Percentiles rank a stretch among this genome's conserved stretches.
These are phyloP conservation scores for Melolontha melolontha DNA, from an alignment of 2,888 invertebrate species.

Conservation along the genomic window DNA sequence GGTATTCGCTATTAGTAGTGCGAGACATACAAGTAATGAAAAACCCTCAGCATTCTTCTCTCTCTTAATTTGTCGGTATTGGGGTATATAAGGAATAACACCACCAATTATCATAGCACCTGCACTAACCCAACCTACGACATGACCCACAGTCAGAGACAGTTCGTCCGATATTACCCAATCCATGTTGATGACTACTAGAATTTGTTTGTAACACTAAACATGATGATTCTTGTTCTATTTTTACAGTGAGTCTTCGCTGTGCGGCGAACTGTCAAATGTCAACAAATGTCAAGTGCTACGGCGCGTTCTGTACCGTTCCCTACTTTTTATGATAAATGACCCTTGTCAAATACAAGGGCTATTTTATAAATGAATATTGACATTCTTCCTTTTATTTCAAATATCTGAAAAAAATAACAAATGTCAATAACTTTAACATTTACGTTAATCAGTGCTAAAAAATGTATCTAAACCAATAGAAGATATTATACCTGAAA, in stretches of 20 bases:
- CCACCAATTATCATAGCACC: conserved; percentile 96
- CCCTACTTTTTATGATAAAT: not conserved
- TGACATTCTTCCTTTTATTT: not conserved
- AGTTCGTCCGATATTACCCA: conserved; percentile 83
- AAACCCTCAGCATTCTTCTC: conserved; percentile 97
- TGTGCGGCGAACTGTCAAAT: conserved; percentile 50
- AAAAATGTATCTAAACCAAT: too few relatives aligned
- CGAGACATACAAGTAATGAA: conserved; percentile 95
- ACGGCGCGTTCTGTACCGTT: not conserved
- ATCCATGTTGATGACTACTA: conserved; percentile 70
- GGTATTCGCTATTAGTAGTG: conserved; percentile 94
- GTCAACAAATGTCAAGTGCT: conserved; percentile 48
- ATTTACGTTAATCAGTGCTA: too few relatives aligned
- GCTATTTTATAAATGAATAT: not conserved
- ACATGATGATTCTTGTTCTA: conserved; percentile 46
- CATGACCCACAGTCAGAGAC: conserved; percentile 79
- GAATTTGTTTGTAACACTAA: conserved; percentile 37
- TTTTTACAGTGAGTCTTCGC: conserved; percentile 43
- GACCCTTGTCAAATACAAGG: not conserved
- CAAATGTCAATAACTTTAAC: too few relatives aligned
- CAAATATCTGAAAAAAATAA: too few relatives aligned
- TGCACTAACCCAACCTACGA: conserved; percentile 84
- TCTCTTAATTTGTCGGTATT: conserved; percentile 91
- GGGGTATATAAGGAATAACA: conserved; percentile 95
- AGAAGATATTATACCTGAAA: too few relatives aligned